Conservation (phyloP, 2,113 vertebrate genomes). For the Sarotherodon lohbergeri region DNA sequence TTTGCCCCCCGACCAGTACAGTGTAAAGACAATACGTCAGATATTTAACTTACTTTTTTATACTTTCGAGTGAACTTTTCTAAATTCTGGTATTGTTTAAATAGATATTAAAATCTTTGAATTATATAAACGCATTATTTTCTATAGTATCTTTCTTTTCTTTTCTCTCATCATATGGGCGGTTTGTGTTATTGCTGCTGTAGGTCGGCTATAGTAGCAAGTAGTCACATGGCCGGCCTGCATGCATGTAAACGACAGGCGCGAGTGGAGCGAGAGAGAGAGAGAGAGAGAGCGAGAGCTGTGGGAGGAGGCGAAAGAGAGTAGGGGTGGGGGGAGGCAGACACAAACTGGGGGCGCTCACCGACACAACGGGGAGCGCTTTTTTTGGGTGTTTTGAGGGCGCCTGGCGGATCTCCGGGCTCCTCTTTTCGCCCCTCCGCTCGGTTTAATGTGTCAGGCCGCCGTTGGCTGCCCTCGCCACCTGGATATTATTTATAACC, state of each 20-base stretch:
- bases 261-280: neutral
- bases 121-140: neutral
- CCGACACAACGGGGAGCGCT: neutral
- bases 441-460: neutral
- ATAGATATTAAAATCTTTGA: neutral
- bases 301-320: neutral
- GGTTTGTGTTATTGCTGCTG: neutral
- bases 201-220: neutral
- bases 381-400: neutral
- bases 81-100: neutral
- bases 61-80: neutral
- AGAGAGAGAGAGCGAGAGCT: neutral
- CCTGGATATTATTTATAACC: constrained; percentile 24
- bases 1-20: neutral
- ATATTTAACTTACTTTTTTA: neutral
- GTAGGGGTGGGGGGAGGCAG: neutral
- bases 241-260: constrained; percentile 47
- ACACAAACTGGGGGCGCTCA: neutral
- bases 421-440: neutral
- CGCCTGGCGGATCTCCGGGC: neutral
- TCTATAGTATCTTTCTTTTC: neutral
- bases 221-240: constrained; percentile 15
- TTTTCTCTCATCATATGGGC: neutral
- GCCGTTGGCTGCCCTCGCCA: neutral
- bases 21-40: neutral